phyloP scores from a whole-genome alignment of 2,888 invertebrate genomes.

The Mesoligia furuncula region DNA sequence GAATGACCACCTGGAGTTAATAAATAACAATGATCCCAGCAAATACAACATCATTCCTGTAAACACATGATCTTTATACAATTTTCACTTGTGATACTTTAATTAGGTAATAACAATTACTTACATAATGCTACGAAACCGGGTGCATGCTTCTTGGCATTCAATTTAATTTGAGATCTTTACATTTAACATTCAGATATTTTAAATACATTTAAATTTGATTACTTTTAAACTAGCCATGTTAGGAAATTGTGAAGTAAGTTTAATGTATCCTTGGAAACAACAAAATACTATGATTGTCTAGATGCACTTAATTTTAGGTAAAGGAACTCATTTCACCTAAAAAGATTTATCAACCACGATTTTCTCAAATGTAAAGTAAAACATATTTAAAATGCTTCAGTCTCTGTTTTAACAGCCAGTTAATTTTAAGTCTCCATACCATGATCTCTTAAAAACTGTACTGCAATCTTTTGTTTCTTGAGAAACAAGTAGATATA shows the following conservation, averaged over 20 bases:
- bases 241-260: conserved; percentile 13
- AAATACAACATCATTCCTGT: conserved; percentile 22
- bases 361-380: conserved; percentile 34
- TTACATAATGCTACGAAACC: conserved; percentile 20
- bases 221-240: conserved; percentile 41
- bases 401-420: conserved; percentile 56
- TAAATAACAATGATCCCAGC: conserved; percentile 27
- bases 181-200: conserved; percentile 54
- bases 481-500: background rate
- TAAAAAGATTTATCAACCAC: conserved; percentile 15
- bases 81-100: conserved; percentile 23
- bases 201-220: conserved; percentile 39
- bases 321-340: conserved; percentile 38
- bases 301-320: conserved; percentile 31
- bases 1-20: conserved; percentile 45
- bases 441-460: conserved; percentile 19
- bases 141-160: conserved; percentile 21
- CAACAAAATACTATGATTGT: conserved; percentile 15
- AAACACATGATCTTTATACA: conserved; percentile 21
- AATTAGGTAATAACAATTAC: conserved; percentile 31
- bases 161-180: conserved; percentile 42
- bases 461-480: conserved; percentile 29
- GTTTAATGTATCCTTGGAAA: conserved; percentile 23
- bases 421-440: conserved; percentile 27
- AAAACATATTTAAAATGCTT: conserved; percentile 40